Base-by-base conservation (phyloP, 2,888 invertebrate genomes). In the Acholoe squamosa region DNA sequence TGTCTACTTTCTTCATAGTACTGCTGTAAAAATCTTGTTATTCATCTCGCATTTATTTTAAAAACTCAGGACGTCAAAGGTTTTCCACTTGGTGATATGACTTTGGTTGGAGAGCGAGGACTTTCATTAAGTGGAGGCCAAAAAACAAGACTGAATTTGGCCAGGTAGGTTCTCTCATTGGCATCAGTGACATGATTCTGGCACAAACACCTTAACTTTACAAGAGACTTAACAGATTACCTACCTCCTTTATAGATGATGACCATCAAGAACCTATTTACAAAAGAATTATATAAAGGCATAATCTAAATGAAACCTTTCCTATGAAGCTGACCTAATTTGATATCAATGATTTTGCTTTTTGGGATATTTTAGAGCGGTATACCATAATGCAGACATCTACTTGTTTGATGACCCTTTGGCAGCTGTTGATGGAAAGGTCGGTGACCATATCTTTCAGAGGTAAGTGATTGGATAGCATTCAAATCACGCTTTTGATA, bases 71-170 rank as follows among this genome's bases (percentile, higher is more conserved):
- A 98, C 95, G 97, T 98, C 94, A 95, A 96, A 3, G 96, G 97
- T 92, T 96, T 98, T 93, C 97, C 98, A n/a, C 97, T 97, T 93
- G 98, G 98, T 0, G 98, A 98, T 95, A 97, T 97, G 95, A 98
- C 98, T 0, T 96, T 98, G n/a, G 98, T 98, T 0, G 99, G 98
- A 0, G 98, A 98, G 94, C 96, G 98, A n/a, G 98, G 98, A 19
- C 97, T 98, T 91, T 97, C 97, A 91, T 96, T 98, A 16, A 98
- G 98, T 93, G 98, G 98, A 92, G 97, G 98, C 0, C 98, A 98
- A 95, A 97, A 98, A 91, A 98, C 98, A 0, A 96, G 98, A 91
- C 97, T 98, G 89, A 97, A 97, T 93, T 96, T 98, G 84, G 95
- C 95, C 0, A 96, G 89, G 89, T 89, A 33, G 76, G 71, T 43